Evolutionary conservation across 2,113 vertebrate species (phyloP).

Genomic region (Psammodynastes pulverulentus): DNA sequence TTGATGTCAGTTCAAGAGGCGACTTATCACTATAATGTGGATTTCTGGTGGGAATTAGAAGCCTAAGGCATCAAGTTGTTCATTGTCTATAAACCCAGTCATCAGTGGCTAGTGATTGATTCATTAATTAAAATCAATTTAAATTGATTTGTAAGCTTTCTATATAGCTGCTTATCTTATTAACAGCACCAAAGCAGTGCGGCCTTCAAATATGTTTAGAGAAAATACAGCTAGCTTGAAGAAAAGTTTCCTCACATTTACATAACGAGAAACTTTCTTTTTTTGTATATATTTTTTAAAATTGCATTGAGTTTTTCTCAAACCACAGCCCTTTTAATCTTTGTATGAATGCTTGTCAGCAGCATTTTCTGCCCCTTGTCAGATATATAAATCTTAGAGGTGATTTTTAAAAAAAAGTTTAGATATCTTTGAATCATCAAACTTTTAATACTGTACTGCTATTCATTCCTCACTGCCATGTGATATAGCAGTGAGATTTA

Average conservation of each 20-base stretch:
- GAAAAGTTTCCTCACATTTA: slow-evolving; percentile 53
- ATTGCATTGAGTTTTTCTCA: slow-evolving; percentile 27
- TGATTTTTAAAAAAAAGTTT: background rate
- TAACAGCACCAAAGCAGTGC: slow-evolving; percentile 60
- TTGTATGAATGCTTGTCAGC: background rate
- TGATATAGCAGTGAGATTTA: background rate
- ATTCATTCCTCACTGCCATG: background rate
- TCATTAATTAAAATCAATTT: slow-evolving; percentile 81
- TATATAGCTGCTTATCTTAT: slow-evolving; percentile 75
- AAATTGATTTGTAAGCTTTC: slow-evolving; percentile 76
- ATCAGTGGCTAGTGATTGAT: slow-evolving; percentile 71
- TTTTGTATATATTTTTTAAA: slow-evolving; percentile 5
- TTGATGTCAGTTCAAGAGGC: slow-evolving; percentile 45
- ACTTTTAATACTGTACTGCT: background rate
- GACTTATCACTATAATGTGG: slow-evolving; percentile 64
- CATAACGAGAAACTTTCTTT: slow-evolving; percentile 41
- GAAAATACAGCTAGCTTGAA: slow-evolving; percentile 43
- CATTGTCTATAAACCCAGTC: slow-evolving; percentile 58
- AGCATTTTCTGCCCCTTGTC: background rate
- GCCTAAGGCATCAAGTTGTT: slow-evolving; percentile 65
- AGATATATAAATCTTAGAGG: background rate
- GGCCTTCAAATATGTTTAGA: slow-evolving; percentile 66
- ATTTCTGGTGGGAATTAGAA: slow-evolving; percentile 63
- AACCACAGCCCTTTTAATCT: slow-evolving; percentile 13
- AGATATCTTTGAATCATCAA: background rate